phyloP scores from a whole-genome alignment of 2,888 invertebrate species.

The Spicauda simplicius region DNA sequence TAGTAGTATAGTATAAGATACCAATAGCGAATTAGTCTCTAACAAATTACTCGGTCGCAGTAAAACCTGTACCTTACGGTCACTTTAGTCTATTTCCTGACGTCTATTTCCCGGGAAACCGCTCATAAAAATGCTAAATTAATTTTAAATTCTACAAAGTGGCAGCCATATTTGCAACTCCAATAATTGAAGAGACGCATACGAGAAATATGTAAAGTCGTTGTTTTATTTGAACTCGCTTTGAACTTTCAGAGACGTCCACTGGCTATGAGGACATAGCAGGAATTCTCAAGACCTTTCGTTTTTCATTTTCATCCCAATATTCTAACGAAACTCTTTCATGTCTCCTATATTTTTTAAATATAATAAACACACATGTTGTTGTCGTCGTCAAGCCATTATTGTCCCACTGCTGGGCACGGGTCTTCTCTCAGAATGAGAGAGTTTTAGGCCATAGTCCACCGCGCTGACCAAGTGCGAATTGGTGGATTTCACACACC shows the following conservation, averaged over 20 bases:
- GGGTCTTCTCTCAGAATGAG: too few relatives aligned
- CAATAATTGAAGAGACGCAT: constrained; percentile 59
- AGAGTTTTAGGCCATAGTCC: too few relatives aligned
- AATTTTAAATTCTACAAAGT: constrained; percentile 59
- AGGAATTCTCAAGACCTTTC: constrained; percentile 26
- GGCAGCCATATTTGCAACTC: constrained; percentile 54
- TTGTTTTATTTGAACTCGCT: constrained; percentile 60
- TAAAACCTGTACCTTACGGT: constrained; percentile 25
- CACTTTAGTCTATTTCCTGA: constrained; percentile 45
- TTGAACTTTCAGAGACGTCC: constrained; percentile 55
- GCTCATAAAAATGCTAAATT: constrained; percentile 63
- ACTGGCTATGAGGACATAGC: constrained; percentile 43
- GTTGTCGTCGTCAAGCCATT: too few relatives aligned
- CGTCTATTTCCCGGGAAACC: constrained; percentile 47
- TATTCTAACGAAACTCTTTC: constrained; percentile 19
- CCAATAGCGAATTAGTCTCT: not conserved
- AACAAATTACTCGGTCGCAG: not conserved
- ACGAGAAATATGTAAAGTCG: constrained; percentile 56
- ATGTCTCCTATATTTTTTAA: not conserved
- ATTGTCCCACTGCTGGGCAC: too few relatives aligned
- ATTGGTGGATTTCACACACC: too few relatives aligned
- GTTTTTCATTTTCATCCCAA: constrained; percentile 16
- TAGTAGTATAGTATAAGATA: too few relatives aligned
- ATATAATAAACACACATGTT: too few relatives aligned
- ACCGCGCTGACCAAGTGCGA: too few relatives aligned